phyloP scores from a whole-genome alignment of 2,797 vertebrate genomes.

The Cheirogaleus major region DNA sequence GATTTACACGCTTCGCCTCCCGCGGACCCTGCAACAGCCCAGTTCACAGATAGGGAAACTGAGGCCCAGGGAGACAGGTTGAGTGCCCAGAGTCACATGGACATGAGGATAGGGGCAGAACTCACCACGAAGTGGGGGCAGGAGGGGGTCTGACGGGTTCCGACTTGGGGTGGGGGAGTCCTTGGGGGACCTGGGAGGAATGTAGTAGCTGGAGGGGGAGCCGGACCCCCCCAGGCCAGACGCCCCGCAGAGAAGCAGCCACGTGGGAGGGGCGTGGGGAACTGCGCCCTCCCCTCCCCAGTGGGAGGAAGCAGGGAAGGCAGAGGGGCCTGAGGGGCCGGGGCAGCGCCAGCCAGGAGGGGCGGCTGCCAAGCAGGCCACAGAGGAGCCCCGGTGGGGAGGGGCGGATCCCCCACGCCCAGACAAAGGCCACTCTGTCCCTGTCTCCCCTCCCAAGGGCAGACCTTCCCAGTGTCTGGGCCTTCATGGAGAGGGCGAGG shows the following conservation, averaged over 20 bases:
- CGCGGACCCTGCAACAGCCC: not conserved
- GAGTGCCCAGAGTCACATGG: not conserved
- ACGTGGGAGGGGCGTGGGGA: not conserved
- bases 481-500: not conserved
- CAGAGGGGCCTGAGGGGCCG: not conserved
- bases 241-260: not conserved
- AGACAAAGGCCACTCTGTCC: conserved; percentile 32
- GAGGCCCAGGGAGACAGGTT: not conserved
- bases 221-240: fast-evolving
- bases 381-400: not conserved
- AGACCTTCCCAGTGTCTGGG: not conserved
- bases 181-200: not conserved
- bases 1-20: not conserved
- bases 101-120: not conserved
- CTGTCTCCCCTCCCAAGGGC: not conserved
- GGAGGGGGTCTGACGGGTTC: not conserved
- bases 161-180: not conserved
- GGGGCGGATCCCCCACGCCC: not conserved
- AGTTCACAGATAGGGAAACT: not conserved
- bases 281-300: not conserved
- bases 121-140: not conserved
- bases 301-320: not conserved
- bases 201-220: not conserved
- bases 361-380: not conserved
- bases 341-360: not conserved